A percentile compares a stretch with the other conserved stretches of the same genome.
phyloP scores from a whole-genome alignment of 2,113 vertebrate species.

The Hypanus sabinus region DNA sequence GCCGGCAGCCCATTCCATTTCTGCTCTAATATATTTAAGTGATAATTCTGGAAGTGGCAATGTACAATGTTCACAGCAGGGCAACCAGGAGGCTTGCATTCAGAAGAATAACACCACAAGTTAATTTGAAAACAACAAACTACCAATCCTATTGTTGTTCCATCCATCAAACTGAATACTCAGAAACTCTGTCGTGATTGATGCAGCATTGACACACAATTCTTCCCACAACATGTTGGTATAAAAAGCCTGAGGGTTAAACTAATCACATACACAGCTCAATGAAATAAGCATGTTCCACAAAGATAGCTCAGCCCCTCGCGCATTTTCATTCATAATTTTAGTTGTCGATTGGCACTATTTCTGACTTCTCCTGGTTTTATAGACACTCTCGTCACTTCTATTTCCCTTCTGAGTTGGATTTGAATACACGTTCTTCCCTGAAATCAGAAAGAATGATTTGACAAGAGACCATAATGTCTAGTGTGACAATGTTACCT shows the following conservation, averaged over 20 bases:
- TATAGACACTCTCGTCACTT: not conserved
- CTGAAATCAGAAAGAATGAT: not conserved
- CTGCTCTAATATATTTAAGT: not conserved
- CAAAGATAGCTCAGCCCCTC: not conserved
- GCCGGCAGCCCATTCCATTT: too few species aligned
- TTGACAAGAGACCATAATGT: too few species aligned
- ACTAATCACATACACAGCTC: not conserved
- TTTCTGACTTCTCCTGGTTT: not conserved
- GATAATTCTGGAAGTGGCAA: not conserved
- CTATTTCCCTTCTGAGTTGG: not conserved
- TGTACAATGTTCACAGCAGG: not conserved
- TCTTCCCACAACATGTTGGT: not conserved
- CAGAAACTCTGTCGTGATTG: not conserved
- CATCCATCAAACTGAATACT: not conserved
- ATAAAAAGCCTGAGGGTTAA: not conserved
- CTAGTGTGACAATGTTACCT: too few species aligned
- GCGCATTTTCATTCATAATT: not conserved
- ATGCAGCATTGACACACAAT: not conserved
- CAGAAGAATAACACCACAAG: not conserved
- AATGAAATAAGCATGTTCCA: not conserved
- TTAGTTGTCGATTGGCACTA: not conserved
- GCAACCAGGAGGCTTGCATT: not conserved
- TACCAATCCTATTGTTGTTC: not conserved
- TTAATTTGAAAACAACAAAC: not conserved
- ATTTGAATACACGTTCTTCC: not conserved